These are phyloP conservation scores for Enteromius paludinosus DNA, from an alignment of 2,797 vertebrate genomes.

Conservation along the genomic window DNA sequence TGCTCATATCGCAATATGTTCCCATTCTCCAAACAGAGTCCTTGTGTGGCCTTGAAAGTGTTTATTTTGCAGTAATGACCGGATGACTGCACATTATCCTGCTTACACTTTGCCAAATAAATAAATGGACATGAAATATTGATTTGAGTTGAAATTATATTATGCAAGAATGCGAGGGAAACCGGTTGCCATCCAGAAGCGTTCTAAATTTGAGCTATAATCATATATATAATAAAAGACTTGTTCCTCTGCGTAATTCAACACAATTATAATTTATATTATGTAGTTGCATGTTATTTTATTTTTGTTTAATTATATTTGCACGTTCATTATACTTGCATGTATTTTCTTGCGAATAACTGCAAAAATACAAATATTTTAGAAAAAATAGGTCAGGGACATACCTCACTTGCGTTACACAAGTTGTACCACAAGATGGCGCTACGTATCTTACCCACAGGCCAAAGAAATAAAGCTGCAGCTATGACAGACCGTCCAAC, in stretches of 20 bases:
- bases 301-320: not conserved
- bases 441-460: not conserved
- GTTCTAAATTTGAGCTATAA: not conserved
- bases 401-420: not conserved
- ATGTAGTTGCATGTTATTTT: too few species aligned
- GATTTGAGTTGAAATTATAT: not conserved
- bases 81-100: not conserved
- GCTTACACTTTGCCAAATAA: not conserved
- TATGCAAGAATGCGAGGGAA: not conserved
- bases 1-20: not conserved
- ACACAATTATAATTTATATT: not conserved
- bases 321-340: not conserved
- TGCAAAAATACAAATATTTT: not conserved
- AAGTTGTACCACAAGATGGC: conserved; percentile 16
- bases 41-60: not conserved
- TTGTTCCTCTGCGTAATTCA: not conserved
- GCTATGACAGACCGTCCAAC: not conserved
- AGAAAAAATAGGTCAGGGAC: not conserved
- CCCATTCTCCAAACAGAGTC: not conserved
- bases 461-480: not conserved
- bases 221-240: not conserved
- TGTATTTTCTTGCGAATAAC: not conserved
- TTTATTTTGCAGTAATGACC: conserved; percentile 9
- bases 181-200: not conserved
- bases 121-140: conserved; percentile 9